Conservation (phyloP, 2,797 vertebrate species). For the Epinephelus malabaricus region DNA sequence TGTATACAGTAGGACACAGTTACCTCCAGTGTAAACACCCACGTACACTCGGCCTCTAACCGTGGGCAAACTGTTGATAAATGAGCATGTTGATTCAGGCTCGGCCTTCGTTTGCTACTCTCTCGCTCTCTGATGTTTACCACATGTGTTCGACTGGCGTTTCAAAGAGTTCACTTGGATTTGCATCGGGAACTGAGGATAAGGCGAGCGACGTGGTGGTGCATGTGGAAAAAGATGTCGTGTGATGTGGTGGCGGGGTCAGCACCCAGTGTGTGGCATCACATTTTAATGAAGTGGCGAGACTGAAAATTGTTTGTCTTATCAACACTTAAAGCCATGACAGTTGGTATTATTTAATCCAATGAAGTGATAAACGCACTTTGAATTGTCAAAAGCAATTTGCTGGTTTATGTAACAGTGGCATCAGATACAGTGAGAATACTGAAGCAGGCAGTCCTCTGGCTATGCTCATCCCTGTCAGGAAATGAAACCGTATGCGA, state of each 20-base stretch:
- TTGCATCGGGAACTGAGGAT: slow-evolving; percentile 56
- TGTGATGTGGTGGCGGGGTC: slow-evolving; percentile 39
- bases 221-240: slow-evolving; percentile 41
- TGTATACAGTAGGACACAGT: slow-evolving; percentile 77
- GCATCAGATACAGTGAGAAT: slow-evolving; percentile 18
- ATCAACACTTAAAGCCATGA: slow-evolving; percentile 14
- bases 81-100: slow-evolving; percentile 82
- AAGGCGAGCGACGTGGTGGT: slow-evolving; percentile 30
- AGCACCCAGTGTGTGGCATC: slow-evolving; percentile 6
- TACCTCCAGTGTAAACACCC: slow-evolving; percentile 76
- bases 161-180: slow-evolving; percentile 73
- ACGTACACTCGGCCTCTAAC: slow-evolving; percentile 47
- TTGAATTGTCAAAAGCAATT: slow-evolving; percentile 15
- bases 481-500: slow-evolving; percentile 59
- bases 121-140: slow-evolving; percentile 72
- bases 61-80: slow-evolving; percentile 73
- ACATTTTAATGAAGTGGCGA: slow-evolving; percentile 18
- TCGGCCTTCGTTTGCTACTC: slow-evolving; percentile 53
- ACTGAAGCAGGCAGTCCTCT: slow-evolving; percentile 39
- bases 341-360: neutral
- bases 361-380: neutral
- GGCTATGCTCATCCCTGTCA: slow-evolving; percentile 55
- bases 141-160: slow-evolving; percentile 72
- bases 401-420: slow-evolving; percentile 34
- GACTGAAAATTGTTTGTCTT: slow-evolving; percentile 36